Conservation (phyloP, 2,888 invertebrate species). For the Osmoderma eremita region DNA sequence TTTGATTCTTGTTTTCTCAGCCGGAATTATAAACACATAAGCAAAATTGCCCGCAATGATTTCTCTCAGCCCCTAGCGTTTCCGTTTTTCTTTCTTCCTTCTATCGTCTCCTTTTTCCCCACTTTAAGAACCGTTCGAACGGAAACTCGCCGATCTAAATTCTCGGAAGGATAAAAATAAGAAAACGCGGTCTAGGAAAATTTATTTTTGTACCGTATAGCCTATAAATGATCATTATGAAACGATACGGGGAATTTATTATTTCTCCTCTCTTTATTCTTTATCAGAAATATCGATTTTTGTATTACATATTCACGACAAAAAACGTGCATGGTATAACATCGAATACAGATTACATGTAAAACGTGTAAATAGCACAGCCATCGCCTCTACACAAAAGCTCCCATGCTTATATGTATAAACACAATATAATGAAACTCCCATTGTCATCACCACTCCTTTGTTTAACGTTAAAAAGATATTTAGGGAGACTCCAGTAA, state of each 20-base stretch:
- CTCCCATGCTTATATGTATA: slow-evolving; percentile 43
- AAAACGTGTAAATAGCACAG: slow-evolving; percentile 43
- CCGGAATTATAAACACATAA: too few species aligned
- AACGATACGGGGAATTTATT: neutral
- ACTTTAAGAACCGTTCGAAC: too few species aligned
- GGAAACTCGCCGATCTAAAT: too few species aligned
- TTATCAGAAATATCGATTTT: neutral
- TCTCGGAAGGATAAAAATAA: too few species aligned
- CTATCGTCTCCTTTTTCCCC: too few species aligned
- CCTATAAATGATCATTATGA: neutral
- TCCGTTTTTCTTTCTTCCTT: too few species aligned
- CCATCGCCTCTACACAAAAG: slow-evolving; percentile 45
- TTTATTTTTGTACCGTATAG: neutral
- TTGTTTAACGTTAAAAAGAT: slow-evolving; percentile 18
- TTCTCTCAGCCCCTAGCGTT: too few species aligned
- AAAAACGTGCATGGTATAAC: slow-evolving; percentile 42
- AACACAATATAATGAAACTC: slow-evolving; percentile 41
- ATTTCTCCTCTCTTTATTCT: neutral
- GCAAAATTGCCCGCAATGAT: too few species aligned
- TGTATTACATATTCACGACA: neutral
- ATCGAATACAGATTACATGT: slow-evolving; percentile 44
- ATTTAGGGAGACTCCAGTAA: slow-evolving; percentile 17
- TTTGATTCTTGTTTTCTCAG: too few species aligned
- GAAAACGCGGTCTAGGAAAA: too few species aligned
- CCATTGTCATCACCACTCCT: slow-evolving; percentile 40